Conservation (phyloP, 2,113 vertebrate species). For the Nipponia nippon region DNA sequence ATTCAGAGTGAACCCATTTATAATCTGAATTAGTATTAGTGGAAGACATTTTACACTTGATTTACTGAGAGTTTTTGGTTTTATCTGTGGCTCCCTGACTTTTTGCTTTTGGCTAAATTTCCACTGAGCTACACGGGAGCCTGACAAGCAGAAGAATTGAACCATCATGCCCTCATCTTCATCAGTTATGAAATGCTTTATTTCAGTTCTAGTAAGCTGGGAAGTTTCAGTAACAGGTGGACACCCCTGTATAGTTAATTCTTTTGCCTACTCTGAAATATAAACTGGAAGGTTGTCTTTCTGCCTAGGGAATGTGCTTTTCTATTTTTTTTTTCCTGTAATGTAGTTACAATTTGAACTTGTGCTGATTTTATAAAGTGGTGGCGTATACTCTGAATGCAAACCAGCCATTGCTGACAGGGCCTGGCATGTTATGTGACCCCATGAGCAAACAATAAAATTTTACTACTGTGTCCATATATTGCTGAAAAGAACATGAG, state of each 20-base stretch:
- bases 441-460: not conserved
- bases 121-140: not conserved
- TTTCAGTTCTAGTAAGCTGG: not conserved
- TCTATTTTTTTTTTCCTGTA: not conserved
- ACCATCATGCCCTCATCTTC: not conserved
- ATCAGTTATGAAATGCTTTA: not conserved
- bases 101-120: slow-evolving; percentile 10
- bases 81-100: not conserved
- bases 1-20: not conserved
- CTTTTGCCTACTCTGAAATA: not conserved
- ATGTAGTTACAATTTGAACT: not conserved
- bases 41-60: not conserved
- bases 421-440: not conserved
- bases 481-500: not conserved
- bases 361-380: not conserved
- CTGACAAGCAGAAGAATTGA: not conserved
- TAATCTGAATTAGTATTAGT: not conserved
- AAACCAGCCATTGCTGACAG: not conserved
- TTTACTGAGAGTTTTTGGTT: not conserved
- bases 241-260: not conserved
- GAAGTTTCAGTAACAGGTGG: not conserved
- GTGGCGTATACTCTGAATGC: not conserved
- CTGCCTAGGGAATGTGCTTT: not conserved
- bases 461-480: not conserved
- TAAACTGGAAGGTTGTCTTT: not conserved